These are phyloP conservation scores for Synergus umbraculus DNA, from an alignment of 2,888 invertebrate species.

Conservation along the genomic window DNA sequence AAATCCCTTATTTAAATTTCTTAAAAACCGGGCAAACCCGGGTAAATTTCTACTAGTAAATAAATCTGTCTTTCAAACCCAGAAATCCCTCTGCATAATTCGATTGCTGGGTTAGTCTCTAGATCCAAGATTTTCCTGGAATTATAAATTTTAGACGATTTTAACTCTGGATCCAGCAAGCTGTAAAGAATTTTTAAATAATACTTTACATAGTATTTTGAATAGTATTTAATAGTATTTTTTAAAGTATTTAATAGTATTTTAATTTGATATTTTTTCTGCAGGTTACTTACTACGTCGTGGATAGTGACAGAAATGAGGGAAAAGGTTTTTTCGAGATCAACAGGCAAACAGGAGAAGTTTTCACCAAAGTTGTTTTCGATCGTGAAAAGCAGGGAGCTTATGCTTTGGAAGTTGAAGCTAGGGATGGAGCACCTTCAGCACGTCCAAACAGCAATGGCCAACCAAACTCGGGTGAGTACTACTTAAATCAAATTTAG, in stretches of 20 bases:
- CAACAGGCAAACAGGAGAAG: conserved; percentile 95
- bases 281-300: conserved; percentile 95
- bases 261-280: conserved; percentile 52
- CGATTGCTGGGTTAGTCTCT: background rate
- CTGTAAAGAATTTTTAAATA: background rate
- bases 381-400: conserved; percentile 98
- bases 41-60: too few relatives aligned
- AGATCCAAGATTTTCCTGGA: background rate
- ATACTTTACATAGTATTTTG: too few relatives aligned
- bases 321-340: conserved; percentile 98
- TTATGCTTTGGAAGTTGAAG: conserved; percentile 98
- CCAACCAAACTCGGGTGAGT: conserved; percentile 96
- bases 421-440: conserved; percentile 97
- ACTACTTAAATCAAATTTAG: conserved; percentile 1
- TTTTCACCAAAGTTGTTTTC: conserved; percentile 96
- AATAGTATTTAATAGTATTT: too few relatives aligned
- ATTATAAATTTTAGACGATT: background rate
- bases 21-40: too few relatives aligned
- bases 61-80: background rate
- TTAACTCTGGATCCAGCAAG: background rate
- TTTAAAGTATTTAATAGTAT: background rate
- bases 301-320: conserved; percentile 93
- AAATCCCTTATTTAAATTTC: too few relatives aligned
- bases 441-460: conserved; percentile 95
- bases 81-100: background rate